A percentile compares a stretch with the other conserved stretches of the same genome.
Conservation (phyloP, 1,140 invertebrate genomes). For the Drosophila chauvacae region DNA sequence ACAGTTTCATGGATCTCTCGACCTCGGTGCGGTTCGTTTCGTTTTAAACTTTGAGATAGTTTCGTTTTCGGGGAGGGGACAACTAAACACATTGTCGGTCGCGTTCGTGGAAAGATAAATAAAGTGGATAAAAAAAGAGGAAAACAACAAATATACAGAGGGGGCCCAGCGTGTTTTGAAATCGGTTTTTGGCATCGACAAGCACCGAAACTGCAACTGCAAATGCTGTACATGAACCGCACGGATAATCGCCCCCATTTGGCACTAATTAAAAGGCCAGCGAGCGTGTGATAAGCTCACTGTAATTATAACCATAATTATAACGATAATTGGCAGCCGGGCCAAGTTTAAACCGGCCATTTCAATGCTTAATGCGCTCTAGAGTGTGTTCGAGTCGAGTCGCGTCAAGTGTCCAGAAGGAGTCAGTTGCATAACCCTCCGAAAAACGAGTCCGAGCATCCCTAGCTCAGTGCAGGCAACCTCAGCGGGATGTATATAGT, state of each 20-base stretch:
- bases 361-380: background rate
- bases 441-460: slow-evolving; percentile 45
- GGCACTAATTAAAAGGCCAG: slow-evolving; percentile 48
- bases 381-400: background rate
- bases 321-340: slow-evolving; percentile 4
- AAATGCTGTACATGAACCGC: slow-evolving; percentile 35
- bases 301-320: slow-evolving; percentile 8
- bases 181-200: slow-evolving; percentile 49
- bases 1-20: slow-evolving; percentile 44
- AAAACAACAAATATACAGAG: slow-evolving; percentile 6
- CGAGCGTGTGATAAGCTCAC: slow-evolving; percentile 56
- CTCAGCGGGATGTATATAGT: slow-evolving; percentile 26
- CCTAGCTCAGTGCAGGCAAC: slow-evolving; percentile 49
- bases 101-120: slow-evolving; percentile 57
- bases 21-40: slow-evolving; percentile 13
- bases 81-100: slow-evolving; percentile 23
- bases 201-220: slow-evolving; percentile 36
- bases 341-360: slow-evolving; percentile 6
- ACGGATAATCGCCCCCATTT: slow-evolving; percentile 40
- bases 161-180: slow-evolving; percentile 58
- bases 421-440: slow-evolving; percentile 48
- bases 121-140: slow-evolving; percentile 28
- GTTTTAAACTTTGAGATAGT: slow-evolving; percentile 11
- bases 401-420: slow-evolving; percentile 17
- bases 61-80: slow-evolving; percentile 22